Conservation (phyloP, 2,888 invertebrate genomes). For the Herminia tarsipennalis region DNA sequence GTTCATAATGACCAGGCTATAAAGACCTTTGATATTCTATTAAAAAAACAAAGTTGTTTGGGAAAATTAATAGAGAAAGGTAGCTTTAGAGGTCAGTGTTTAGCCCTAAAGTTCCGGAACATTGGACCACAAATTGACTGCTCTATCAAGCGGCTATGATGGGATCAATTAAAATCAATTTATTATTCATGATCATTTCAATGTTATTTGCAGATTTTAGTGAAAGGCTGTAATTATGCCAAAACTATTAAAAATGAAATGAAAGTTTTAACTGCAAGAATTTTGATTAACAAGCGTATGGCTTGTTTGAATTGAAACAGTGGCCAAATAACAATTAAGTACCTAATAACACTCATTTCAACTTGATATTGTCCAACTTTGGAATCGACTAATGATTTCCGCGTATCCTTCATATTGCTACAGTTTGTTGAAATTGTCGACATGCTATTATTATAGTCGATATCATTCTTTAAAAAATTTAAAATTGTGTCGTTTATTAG, state of each 20-base stretch:
- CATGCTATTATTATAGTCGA: too few relatives aligned
- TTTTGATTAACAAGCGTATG: too few relatives aligned
- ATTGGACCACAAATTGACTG: slow-evolving; percentile 33
- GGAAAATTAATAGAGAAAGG: slow-evolving; percentile 10
- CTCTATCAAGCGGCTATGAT: slow-evolving; percentile 18
- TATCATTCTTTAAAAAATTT: too few relatives aligned
- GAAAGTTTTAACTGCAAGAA: neutral
- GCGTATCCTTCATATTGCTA: too few relatives aligned
- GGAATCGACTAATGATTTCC: too few relatives aligned
- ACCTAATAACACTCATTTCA: too few relatives aligned
- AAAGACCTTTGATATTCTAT: slow-evolving; percentile 17
- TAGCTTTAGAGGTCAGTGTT: slow-evolving; percentile 22
- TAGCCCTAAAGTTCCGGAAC: slow-evolving; percentile 51
- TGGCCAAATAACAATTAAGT: too few relatives aligned
- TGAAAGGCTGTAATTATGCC: slow-evolving; percentile 2
- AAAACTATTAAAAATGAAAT: neutral
- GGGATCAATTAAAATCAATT: slow-evolving; percentile 21
- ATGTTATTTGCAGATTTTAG: slow-evolving; percentile 3
- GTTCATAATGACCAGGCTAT: slow-evolving; percentile 32
- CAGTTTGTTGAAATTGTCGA: too few relatives aligned
- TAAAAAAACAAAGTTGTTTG: slow-evolving; percentile 2
- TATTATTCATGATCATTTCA: slow-evolving; percentile 12
- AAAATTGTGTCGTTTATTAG: too few relatives aligned
- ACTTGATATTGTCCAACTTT: too few relatives aligned
- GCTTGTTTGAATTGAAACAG: too few relatives aligned